Evolutionary conservation across 2,888 invertebrate genomes (phyloP).

Genomic region (Hirtodrosophila cameraria): DNA sequence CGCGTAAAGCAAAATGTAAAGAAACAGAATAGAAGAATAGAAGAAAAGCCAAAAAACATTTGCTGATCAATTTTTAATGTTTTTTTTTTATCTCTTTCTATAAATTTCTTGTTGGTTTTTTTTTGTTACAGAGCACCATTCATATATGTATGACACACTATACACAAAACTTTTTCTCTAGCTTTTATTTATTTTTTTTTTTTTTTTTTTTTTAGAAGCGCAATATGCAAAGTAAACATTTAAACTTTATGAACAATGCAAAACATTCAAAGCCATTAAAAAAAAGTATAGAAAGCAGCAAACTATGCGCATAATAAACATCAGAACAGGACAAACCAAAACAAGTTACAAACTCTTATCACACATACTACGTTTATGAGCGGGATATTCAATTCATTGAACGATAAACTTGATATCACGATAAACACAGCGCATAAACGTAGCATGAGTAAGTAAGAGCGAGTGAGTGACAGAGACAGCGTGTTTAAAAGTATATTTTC

Average conservation of each 20-base stretch:
- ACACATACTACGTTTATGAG: constrained; percentile 4
- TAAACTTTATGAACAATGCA: constrained; percentile 40
- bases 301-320: constrained; percentile 34
- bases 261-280: constrained; percentile 61
- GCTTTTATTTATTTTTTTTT: constrained; percentile 23
- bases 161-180: constrained; percentile 24
- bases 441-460: constrained; percentile 3
- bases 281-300: constrained; percentile 34
- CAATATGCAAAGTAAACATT: constrained; percentile 54
- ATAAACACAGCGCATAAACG: constrained; percentile 24
- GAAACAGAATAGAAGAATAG: constrained; percentile 61
- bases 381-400: background rate
- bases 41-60: constrained; percentile 75
- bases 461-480: constrained; percentile 4
- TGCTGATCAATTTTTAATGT: constrained; percentile 62
- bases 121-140: constrained; percentile 19
- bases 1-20: constrained; percentile 30
- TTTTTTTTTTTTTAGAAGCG: constrained; percentile 39
- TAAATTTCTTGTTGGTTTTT: constrained; percentile 23
- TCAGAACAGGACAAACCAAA: constrained; percentile 28
- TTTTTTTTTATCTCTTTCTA: constrained; percentile 24
- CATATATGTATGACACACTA: constrained; percentile 24
- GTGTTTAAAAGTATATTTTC: constrained; percentile 1
- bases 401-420: constrained; percentile 3
- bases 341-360: constrained; percentile 31